Conservation (phyloP, 2,113 vertebrate species). For the Eleginops maclovinus region DNA sequence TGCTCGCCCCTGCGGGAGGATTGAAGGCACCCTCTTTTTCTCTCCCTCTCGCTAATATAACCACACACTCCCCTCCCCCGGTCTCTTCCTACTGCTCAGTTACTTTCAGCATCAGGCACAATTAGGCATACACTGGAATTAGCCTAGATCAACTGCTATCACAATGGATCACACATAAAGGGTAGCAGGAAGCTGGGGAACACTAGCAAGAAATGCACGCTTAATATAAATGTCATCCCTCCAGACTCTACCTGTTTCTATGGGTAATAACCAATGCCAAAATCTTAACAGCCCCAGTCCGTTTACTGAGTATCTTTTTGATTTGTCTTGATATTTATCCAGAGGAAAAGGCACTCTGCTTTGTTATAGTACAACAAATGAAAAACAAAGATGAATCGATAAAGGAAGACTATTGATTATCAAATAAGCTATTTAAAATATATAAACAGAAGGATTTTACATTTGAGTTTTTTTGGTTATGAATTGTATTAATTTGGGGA, state of each 20-base stretch:
- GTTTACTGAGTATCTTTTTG: background rate
- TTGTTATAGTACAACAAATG: background rate
- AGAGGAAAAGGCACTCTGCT: background rate
- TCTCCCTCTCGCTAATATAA: slow-evolving; percentile 14
- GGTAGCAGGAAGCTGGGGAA: slow-evolving; percentile 23
- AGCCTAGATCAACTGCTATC: slow-evolving; percentile 13
- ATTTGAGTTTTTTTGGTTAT: background rate
- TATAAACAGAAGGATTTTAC: background rate
- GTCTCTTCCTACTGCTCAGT: slow-evolving; percentile 23
- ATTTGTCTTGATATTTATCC: background rate
- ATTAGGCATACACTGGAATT: slow-evolving; percentile 60
- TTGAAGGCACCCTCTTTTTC: slow-evolving; percentile 16
- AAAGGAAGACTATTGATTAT: no score
- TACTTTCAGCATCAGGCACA: slow-evolving; percentile 42
- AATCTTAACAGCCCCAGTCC: background rate
- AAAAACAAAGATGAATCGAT: no score
- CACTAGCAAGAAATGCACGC: background rate
- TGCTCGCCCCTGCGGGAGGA: slow-evolving; percentile 31
- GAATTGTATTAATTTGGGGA: background rate
- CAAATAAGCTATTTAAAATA: background rate
- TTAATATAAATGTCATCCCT: slow-evolving; percentile 8
- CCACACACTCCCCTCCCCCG: slow-evolving; percentile 4
- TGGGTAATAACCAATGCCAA: background rate
- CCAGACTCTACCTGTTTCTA: background rate
- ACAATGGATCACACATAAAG: slow-evolving; percentile 27